Base-by-base conservation (phyloP, 1,140 invertebrate species). In the Lepidostoma basale region DNA sequence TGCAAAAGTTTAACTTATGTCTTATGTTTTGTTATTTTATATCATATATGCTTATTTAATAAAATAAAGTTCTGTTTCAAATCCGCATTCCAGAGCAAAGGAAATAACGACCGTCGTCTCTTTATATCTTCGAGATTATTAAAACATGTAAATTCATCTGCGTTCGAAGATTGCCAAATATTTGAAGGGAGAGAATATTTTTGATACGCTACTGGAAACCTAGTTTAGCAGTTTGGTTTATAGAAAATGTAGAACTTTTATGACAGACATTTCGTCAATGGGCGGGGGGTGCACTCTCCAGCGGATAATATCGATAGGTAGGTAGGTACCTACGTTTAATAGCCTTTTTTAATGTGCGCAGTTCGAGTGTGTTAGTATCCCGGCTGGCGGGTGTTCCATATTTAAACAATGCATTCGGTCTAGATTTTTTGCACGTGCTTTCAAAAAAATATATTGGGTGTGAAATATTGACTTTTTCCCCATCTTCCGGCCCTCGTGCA, bases 401-500 rank as follows among this genome's bases (percentile, higher is more conserved):
- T 23, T 39, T 18, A 20, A 9, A 36, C 28, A 59, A 56, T 56
- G 30, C 9, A 22, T 18, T 56, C 16, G 26, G 26, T 30, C 33
- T 56, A 18, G 52, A 56, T 30, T 33, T 56, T 9, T 56, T 30
- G 16, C 26, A 16, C 3, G 16, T 14, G 52, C 28, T 23, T 40
- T 59, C 40, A 16, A 20, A 12, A 40, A 59, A 59, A 9, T 59
- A 22, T 40, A 59, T 59, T 40, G 56, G 18, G 30, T 59, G 56
- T 59, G 56, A 59, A 59, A 39, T 59, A 59, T 39, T 59, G 36
- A 18, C 54, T 42, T 59, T 59, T 59, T 59, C 20, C 20, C 9
- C 3, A 28, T 30, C 2, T 56, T 23, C 12, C 22, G 36, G 40
- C n/a, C n/a, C n/a, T n/a, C 20, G 20, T 59, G 20, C 30, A 36